Percentiles rank a stretch among this genome's conserved stretches.
phyloP scores from a whole-genome alignment of 2,797 vertebrate genomes.

The Sandelia bainsii region DNA sequence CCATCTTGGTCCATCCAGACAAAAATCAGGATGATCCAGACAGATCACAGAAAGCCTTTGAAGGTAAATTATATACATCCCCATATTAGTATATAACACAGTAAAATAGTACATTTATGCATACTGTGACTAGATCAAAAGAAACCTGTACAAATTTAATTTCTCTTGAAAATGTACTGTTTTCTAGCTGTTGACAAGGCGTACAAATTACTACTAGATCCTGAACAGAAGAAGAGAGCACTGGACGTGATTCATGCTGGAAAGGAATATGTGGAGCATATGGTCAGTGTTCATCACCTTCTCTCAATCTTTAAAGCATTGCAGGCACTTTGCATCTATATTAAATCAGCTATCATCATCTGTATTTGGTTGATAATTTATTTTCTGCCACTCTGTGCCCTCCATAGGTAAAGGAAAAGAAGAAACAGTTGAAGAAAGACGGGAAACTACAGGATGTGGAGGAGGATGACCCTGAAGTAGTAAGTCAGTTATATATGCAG shows the following conservation, averaged over 20 bases:
- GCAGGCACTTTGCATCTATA: too few species aligned
- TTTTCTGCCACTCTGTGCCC: slow-evolving; percentile 1
- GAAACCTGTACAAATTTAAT: background rate
- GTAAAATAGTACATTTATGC: background rate
- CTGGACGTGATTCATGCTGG: slow-evolving; percentile 97
- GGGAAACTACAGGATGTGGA: slow-evolving; percentile 90
- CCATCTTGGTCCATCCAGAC: slow-evolving; percentile 98
- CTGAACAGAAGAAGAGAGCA: slow-evolving; percentile 96
- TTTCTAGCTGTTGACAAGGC: slow-evolving; percentile 96
- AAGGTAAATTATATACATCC: slow-evolving; percentile 85
- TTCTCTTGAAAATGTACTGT: slow-evolving; percentile 13
- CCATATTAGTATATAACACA: background rate
- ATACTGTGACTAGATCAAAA: background rate
- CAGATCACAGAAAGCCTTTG: slow-evolving; percentile 95
- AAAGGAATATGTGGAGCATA: slow-evolving; percentile 95
- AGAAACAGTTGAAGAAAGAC: slow-evolving; percentile 97
- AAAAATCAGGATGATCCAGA: slow-evolving; percentile 96
- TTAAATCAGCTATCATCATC: background rate
- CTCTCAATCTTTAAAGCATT: background rate
- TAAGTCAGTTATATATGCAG: slow-evolving; percentile 64
- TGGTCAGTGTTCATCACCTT: slow-evolving; percentile 83
- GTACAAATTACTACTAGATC: slow-evolving; percentile 94
- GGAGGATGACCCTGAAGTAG: slow-evolving; percentile 95
- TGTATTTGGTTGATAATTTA: background rate
- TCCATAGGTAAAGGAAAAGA: slow-evolving; percentile 93